phyloP scores from a whole-genome alignment of 2,888 invertebrate species.

The Biston betularia region DNA sequence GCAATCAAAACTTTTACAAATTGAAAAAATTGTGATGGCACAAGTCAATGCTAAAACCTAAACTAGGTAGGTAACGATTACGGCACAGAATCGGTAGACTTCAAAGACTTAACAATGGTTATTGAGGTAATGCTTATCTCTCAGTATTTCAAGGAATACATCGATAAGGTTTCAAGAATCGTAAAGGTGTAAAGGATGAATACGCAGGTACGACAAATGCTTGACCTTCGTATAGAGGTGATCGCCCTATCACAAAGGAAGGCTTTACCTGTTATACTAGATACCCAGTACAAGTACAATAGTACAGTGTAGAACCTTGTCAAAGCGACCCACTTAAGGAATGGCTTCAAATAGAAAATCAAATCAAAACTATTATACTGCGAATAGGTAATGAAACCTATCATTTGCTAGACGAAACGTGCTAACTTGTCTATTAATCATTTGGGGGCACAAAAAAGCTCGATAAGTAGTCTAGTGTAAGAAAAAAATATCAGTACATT shows the following conservation, averaged over 20 bases:
- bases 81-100: constrained; percentile 4
- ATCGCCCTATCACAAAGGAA: constrained; percentile 65
- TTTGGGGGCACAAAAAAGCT: constrained; percentile 38
- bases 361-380: neutral
- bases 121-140: constrained; percentile 11
- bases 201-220: constrained; percentile 49
- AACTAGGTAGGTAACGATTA: neutral
- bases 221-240: constrained; percentile 63
- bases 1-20: neutral
- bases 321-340: constrained; percentile 6
- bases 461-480: constrained; percentile 28
- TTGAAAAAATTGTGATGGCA: neutral
- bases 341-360: neutral
- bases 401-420: constrained; percentile 28
- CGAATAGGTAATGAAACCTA: constrained; percentile 12
- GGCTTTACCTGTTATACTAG: constrained; percentile 48
- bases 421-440: constrained; percentile 45
- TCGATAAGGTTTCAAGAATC: constrained; percentile 37
- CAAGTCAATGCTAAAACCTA: neutral
- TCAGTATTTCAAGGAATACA: constrained; percentile 29
- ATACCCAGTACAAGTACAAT: constrained; percentile 37
- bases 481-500: constrained; percentile 17
- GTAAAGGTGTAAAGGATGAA: constrained; percentile 53
- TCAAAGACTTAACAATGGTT: constrained; percentile 20
- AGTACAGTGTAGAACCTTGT: constrained; percentile 17